Conservation (phyloP, 1,140 invertebrate genomes). For the Lepidostoma basale region DNA sequence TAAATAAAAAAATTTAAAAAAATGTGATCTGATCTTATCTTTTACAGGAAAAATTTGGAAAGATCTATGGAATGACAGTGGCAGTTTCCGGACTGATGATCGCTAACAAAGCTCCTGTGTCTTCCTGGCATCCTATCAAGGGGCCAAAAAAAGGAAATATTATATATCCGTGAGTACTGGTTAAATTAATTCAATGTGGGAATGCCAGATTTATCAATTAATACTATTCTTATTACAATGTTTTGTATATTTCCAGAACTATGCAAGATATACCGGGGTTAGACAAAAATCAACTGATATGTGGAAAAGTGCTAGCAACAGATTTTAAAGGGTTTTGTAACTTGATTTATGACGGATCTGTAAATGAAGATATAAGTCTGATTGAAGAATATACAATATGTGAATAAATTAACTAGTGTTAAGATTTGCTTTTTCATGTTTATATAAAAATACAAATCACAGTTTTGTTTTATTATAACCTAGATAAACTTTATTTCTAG, state of each 20-base stretch:
- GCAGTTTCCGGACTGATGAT: constrained; percentile 73
- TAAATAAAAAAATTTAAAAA: too few species aligned
- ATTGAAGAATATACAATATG: constrained; percentile 29
- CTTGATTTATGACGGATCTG: constrained; percentile 48
- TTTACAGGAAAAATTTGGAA: constrained; percentile 57
- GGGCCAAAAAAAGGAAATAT: constrained; percentile 60
- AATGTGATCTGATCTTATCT: too few species aligned
- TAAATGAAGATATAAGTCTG: constrained; percentile 27
- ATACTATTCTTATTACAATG: background rate
- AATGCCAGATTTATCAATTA: background rate
- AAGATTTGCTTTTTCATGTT: too few species aligned
- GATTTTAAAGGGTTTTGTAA: constrained; percentile 58
- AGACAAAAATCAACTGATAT: constrained; percentile 52
- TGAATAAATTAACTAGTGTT: too few species aligned
- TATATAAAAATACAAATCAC: too few species aligned
- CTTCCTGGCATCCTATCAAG: constrained; percentile 73
- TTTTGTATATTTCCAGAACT: background rate
- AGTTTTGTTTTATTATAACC: too few species aligned
- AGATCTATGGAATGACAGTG: constrained; percentile 62
- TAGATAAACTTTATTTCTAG: too few species aligned
- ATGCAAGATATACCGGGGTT: constrained; percentile 46
- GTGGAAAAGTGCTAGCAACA: constrained; percentile 55
- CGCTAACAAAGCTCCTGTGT: constrained; percentile 68
- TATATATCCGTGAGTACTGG: constrained; percentile 56
- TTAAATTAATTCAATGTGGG: too few species aligned